Evolutionary conservation across 1,140 invertebrate genomes (phyloP).

Genomic region (Zaprionus tsacasi): DNA sequence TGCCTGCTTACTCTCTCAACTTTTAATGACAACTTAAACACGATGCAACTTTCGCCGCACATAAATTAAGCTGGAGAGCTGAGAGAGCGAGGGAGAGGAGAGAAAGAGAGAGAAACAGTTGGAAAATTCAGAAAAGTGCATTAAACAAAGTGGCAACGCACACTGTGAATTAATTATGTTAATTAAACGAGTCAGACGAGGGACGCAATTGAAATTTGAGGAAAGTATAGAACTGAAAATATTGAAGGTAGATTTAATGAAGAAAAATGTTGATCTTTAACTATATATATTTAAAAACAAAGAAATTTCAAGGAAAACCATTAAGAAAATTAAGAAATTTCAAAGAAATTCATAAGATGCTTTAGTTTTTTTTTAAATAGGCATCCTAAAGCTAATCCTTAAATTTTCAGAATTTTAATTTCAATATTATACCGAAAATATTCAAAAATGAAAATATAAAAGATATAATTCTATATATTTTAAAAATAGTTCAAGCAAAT

Average conservation of each 20-base stretch:
- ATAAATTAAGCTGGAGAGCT: conserved; percentile 15
- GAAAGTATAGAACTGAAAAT: conserved; percentile 9
- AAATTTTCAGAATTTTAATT: too few relatives aligned
- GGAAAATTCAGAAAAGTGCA: conserved; percentile 16
- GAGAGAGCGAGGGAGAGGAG: too few relatives aligned
- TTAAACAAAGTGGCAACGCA: conserved; percentile 25
- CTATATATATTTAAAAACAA: too few relatives aligned
- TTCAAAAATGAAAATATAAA: too few relatives aligned
- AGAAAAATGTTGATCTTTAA: background rate
- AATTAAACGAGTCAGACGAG: conserved; percentile 28
- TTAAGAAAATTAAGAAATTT: too few relatives aligned
- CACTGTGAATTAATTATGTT: conserved; percentile 52
- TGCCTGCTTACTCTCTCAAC: conserved; percentile 17
- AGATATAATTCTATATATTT: background rate
- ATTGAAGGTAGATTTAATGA: too few relatives aligned
- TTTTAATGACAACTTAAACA: conserved; percentile 47
- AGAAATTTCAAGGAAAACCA: too few relatives aligned
- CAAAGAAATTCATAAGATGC: too few relatives aligned
- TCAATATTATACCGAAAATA: too few relatives aligned
- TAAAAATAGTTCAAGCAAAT: background rate
- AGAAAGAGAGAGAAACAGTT: background rate
- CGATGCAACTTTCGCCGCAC: conserved; percentile 26
- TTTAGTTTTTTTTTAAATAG: too few relatives aligned
- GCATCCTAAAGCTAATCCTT: too few relatives aligned
- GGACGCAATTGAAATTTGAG: background rate